Evolutionary conservation across 2,113 vertebrate species (phyloP).

Genomic region (Petroica traversi): DNA sequence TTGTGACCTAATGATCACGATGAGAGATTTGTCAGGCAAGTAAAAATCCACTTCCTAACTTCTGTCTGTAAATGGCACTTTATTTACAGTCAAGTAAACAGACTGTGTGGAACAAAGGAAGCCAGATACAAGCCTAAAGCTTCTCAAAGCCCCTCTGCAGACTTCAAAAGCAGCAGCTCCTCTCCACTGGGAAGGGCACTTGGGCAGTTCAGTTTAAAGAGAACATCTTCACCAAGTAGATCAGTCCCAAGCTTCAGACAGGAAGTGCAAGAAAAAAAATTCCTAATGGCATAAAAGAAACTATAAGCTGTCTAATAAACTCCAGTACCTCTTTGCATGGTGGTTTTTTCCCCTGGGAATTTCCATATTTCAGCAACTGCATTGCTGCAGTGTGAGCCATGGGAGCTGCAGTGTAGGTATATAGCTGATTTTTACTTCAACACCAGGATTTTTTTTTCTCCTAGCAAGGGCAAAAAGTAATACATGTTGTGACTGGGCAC

Average conservation of each 20-base stretch:
- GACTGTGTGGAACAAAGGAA: neutral
- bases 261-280: neutral
- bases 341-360: neutral
- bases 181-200: neutral
- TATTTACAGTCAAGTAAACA: conserved; percentile 34
- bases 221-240: neutral
- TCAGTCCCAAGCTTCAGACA: neutral
- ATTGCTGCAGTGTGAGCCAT: neutral
- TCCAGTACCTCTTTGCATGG: neutral
- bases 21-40: neutral
- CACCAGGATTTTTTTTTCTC: neutral
- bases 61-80: neutral
- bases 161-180: neutral
- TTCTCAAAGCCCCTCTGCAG: neutral
- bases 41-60: conserved; percentile 2
- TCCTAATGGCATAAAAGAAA: neutral
- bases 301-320: neutral
- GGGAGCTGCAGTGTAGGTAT: neutral
- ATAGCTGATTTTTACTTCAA: neutral
- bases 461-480: neutral
- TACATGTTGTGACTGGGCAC: neutral
- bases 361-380: neutral
- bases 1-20: neutral
- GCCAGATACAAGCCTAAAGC: neutral
- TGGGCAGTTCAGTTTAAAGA: neutral